Evolutionary conservation across 2,888 invertebrate genomes (phyloP).

Genomic region (Pammene aurita): DNA sequence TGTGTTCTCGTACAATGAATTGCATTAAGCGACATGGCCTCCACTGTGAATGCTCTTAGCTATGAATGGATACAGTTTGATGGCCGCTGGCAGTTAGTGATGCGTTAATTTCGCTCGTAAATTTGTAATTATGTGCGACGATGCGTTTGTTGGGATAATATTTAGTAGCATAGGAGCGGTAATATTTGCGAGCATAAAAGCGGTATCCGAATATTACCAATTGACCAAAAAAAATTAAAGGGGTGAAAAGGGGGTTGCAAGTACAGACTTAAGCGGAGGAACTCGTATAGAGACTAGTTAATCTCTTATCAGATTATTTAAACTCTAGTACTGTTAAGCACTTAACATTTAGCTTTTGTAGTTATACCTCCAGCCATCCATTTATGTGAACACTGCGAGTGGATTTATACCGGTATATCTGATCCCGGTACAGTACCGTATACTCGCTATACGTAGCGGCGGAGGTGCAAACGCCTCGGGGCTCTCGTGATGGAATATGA

Average conservation of each 20-base stretch:
- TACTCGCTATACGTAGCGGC: not conserved
- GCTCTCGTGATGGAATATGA: conserved; percentile 41
- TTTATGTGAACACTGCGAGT: too few relatives aligned
- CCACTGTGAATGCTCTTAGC: conserved; percentile 71
- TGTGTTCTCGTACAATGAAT: conserved; percentile 78
- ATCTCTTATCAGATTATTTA: too few relatives aligned
- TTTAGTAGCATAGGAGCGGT: not conserved
- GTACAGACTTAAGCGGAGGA: too few relatives aligned
- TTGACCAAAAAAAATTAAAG: too few relatives aligned
- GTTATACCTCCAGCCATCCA: too few relatives aligned
- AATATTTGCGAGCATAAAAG: not conserved
- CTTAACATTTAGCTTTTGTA: too few relatives aligned
- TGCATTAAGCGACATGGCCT: conserved; percentile 76
- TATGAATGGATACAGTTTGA: conserved; percentile 76
- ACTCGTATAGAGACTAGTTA: too few relatives aligned
- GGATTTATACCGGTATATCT: conserved; percentile 6
- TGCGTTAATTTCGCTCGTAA: conserved; percentile 40
- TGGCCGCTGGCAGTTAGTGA: conserved; percentile 53
- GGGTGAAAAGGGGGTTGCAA: too few relatives aligned
- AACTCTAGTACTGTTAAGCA: too few relatives aligned
- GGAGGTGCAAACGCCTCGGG: conserved; percentile 38
- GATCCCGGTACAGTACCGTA: conserved; percentile 10
- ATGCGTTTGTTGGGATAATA: not conserved
- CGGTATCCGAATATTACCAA: not conserved
- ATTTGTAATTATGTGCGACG: conserved; percentile 58